phyloP scores from a whole-genome alignment of 2,888 invertebrate genomes.

The Dastarcus helophoroides region DNA sequence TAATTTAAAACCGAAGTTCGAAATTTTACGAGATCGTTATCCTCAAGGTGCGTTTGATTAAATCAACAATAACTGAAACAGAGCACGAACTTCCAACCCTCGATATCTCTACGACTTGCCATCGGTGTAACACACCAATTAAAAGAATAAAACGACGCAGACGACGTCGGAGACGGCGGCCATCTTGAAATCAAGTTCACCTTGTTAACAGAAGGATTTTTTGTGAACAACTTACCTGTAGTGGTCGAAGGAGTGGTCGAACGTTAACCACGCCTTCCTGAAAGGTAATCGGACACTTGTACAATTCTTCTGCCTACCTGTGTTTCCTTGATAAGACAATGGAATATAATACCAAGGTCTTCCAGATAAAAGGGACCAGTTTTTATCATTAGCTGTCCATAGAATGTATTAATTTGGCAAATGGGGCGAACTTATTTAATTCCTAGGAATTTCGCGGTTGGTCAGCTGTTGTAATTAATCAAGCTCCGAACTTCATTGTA shows the following conservation, averaged over 20 bases:
- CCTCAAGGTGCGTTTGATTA: constrained; percentile 21
- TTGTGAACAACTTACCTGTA: constrained; percentile 33
- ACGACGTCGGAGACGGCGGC: constrained; percentile 33
- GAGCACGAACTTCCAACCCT: constrained; percentile 30
- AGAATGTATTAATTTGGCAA: no score
- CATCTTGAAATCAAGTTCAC: constrained; percentile 34
- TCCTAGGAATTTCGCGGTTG: no score
- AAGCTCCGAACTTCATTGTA: no score
- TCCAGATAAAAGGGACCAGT: no score
- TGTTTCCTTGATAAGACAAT: constrained; percentile 24
- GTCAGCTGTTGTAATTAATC: no score
- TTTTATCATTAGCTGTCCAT: no score
- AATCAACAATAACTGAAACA: constrained; percentile 32
- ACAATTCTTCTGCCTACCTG: constrained; percentile 24
- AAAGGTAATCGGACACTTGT: constrained; percentile 32
- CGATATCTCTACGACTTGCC: constrained; percentile 34
- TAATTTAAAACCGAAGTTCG: constrained; percentile 9
- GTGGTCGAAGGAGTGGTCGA: constrained; percentile 30
- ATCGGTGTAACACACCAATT: constrained; percentile 35
- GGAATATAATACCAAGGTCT: no score
- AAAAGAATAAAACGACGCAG: constrained; percentile 31
- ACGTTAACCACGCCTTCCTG: constrained; percentile 25
- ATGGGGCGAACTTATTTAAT: no score
- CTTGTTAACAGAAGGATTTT: constrained; percentile 36
- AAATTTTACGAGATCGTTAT: constrained; percentile 15